Evolutionary conservation across 1,140 invertebrate genomes (phyloP).

Genomic region (Brachionus asplanchnoidis): DNA sequence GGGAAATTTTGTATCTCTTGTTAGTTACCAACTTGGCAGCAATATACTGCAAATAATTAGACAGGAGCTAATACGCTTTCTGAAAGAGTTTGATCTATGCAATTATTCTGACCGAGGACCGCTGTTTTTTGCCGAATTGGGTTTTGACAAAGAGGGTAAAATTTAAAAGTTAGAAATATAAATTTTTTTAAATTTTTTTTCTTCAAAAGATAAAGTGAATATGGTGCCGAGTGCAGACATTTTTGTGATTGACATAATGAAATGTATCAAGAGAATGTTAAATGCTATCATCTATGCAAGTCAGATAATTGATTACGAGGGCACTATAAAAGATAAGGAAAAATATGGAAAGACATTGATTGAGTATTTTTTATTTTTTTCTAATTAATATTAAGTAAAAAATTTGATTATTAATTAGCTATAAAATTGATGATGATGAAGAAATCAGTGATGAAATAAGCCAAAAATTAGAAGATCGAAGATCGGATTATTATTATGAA

Average conservation of each 20-base stretch:
- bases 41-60: not conserved
- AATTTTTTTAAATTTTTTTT: not conserved
- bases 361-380: not conserved
- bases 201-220: not conserved
- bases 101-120: not conserved
- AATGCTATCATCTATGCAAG: not conserved
- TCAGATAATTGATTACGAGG: slow-evolving; percentile 6
- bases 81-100: not conserved
- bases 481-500: slow-evolving; percentile 13
- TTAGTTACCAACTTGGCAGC: not conserved
- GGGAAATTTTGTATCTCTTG: not conserved
- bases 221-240: not conserved
- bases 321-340: slow-evolving; percentile 3
- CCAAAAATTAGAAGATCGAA: not conserved
- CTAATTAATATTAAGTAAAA: not conserved
- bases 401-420: not conserved
- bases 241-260: not conserved
- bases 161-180: not conserved
- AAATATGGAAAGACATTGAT: slow-evolving; percentile 6
- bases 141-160: not conserved
- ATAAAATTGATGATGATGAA: slow-evolving; percentile 12
- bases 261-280: not conserved
- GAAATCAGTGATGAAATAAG: not conserved
- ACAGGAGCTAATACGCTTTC: not conserved
- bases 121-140: not conserved